Evolutionary conservation across 1,140 invertebrate species (phyloP).

Genomic region (Cryptotermes secundus): DNA sequence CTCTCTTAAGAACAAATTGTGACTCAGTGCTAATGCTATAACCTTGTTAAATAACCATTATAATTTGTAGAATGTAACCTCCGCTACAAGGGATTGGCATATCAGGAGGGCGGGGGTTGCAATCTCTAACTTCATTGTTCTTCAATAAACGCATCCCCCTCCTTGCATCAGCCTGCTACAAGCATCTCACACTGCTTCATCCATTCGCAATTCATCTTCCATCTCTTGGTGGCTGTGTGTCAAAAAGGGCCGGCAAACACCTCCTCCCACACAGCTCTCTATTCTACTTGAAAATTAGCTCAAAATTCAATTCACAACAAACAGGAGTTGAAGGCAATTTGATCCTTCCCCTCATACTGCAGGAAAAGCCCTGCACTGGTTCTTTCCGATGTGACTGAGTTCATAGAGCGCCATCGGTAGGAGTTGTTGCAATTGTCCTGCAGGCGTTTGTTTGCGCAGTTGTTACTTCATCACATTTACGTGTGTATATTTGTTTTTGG

Average conservation of each 20-base stretch:
- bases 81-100: not conserved
- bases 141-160: not conserved
- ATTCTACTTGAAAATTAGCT: conserved; percentile 10
- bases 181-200: not conserved
- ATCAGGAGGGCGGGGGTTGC: not conserved
- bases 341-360: not conserved
- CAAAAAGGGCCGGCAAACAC: not conserved
- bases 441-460: too few relatives aligned
- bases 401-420: too few relatives aligned
- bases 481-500: too few relatives aligned
- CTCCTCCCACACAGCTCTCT: not conserved
- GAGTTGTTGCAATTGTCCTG: too few relatives aligned
- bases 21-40: not conserved
- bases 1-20: too few relatives aligned
- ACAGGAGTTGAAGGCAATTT: conserved; percentile 10
- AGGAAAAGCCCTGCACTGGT: not conserved
- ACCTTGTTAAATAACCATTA: not conserved
- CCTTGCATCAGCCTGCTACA: not conserved
- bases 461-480: too few relatives aligned
- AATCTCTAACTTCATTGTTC: conserved; percentile 1
- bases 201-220: not conserved
- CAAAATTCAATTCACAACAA: conserved; percentile 5
- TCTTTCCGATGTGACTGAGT: too few relatives aligned
- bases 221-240: not conserved
- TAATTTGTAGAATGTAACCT: not conserved